Evolutionary conservation across 2,797 vertebrate species (phyloP).

Genomic region (Sebastes diploproa): DNA sequence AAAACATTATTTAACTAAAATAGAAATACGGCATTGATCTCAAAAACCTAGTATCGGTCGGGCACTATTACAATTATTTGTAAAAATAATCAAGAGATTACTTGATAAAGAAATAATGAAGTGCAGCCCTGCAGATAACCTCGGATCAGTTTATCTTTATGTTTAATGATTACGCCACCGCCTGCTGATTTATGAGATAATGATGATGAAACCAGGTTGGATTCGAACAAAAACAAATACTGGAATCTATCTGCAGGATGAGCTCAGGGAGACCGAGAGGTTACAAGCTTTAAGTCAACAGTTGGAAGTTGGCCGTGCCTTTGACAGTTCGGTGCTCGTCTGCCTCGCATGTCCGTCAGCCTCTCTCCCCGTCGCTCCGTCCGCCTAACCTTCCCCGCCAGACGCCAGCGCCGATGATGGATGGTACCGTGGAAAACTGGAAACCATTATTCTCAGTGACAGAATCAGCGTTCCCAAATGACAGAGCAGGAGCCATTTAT

Average conservation of each 20-base stretch:
- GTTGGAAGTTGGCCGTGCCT: slow-evolving; percentile 14
- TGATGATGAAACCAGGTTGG: slow-evolving; percentile 46
- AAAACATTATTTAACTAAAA: neutral
- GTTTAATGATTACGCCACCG: slow-evolving; percentile 11
- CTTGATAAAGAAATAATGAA: neutral
- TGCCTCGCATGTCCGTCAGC: slow-evolving; percentile 35
- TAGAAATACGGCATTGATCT: neutral
- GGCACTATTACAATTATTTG: neutral
- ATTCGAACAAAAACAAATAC: slow-evolving; percentile 55
- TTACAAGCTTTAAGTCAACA: slow-evolving; percentile 42
- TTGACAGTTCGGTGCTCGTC: slow-evolving; percentile 34
- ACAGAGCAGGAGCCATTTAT: slow-evolving; percentile 40
- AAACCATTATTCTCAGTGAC: slow-evolving; percentile 42
- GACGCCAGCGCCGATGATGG: slow-evolving; percentile 50
- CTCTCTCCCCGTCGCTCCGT: slow-evolving; percentile 13
- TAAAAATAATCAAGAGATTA: neutral
- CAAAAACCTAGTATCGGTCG: neutral
- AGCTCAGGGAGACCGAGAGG: slow-evolving; percentile 30
- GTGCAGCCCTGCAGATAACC: slow-evolving; percentile 11
- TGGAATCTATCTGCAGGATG: slow-evolving; percentile 22
- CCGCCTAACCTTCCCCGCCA: slow-evolving; percentile 25
- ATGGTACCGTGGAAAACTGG: slow-evolving; percentile 42
- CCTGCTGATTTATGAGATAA: slow-evolving; percentile 40
- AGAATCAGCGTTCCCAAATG: slow-evolving; percentile 31
- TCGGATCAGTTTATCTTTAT: slow-evolving; percentile 1